These are phyloP conservation scores for Phyllotis vaccarum DNA, from an alignment of 2,797 vertebrate species.

Conservation along the genomic window DNA sequence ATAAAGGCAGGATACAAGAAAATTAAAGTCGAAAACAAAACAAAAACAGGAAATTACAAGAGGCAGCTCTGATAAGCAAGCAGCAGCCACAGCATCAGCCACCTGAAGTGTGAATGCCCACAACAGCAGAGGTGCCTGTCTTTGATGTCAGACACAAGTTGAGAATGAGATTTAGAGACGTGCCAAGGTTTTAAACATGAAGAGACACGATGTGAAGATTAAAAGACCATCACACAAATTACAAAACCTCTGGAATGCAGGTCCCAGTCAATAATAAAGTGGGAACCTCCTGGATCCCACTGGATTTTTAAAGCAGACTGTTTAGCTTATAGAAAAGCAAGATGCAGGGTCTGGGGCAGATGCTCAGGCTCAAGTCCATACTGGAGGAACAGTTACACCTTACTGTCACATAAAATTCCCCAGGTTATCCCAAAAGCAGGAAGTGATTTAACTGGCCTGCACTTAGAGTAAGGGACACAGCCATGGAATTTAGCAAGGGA, in stretches of 20 bases:
- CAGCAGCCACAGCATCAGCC: too few relatives aligned
- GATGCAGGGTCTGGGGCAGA: neutral
- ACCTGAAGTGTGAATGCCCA: neutral
- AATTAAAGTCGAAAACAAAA: constrained; percentile 18
- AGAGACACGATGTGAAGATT: neutral
- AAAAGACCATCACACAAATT: constrained; percentile 25
- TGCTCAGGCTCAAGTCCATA: neutral
- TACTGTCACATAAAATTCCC: neutral
- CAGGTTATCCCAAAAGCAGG: neutral
- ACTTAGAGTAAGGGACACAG: neutral
- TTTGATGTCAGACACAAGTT: neutral
- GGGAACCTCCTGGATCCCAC: neutral
- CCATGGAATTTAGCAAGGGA: neutral
- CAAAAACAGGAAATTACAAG: neutral
- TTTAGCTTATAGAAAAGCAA: constrained; percentile 30
- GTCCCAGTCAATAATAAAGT: neutral
- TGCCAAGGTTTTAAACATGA: neutral
- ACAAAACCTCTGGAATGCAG: neutral
- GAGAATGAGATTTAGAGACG: constrained; percentile 31
- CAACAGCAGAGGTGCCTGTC: neutral
- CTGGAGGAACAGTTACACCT: neutral
- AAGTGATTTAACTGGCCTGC: neutral
- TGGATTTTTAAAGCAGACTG: constrained; percentile 28
- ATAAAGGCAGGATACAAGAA: constrained; percentile 1
- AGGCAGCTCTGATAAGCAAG: neutral